Base-by-base conservation (phyloP, 1,140 invertebrate species). In the Leptonema lineaticorne region DNA sequence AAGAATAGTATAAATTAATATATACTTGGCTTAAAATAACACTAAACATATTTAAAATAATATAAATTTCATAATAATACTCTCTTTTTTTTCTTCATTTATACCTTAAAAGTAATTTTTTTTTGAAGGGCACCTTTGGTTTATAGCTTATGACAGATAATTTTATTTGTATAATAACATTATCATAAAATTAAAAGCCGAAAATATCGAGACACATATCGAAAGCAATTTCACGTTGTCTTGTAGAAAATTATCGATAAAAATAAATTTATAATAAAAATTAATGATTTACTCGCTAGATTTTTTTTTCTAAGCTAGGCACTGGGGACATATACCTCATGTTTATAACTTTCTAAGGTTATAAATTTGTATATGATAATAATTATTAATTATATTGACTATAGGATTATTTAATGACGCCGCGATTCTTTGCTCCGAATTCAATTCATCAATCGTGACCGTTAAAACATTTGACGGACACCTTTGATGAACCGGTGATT, bases 61-160 rank as follows among this genome's bases (percentile, higher is more conserved):
- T 45, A 41, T 45, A 22, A 53, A 64, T 41, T 50, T 64, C 46
- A 53, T 64, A 64, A 62, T 62, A 62, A 64, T 64, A 64, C 45
- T 64, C 33, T 64, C 50, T 46, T 59, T 59, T 58, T 29, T n/a
- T n/a, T n/a, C n/a, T n/a, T n/a, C n/a, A n/a, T n/a, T n/a, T n/a
- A n/a, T 62, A 62, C 45, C 72, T 71, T 70, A 73, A 73, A 73
- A 66, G 67, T 70, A 71, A 73, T 82, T 80, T n/a, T n/a, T n/a
- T n/a, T 83, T 81, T 81, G 80, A 83, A 83, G 81, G 81, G 81
- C 81, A 83, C 81, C 81, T 83, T 83, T 83, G 81, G 81, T 83
- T 82, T 83, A 82, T 83, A 83, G 81, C 81, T 83, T 83, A 83
- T 75, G 81, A 79, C 66, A 70, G 71, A 73, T 53, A 53, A 73